A percentile compares a stretch with the other conserved stretches of the same genome.
These are phyloP conservation scores for Chrysemys picta DNA, from an alignment of 2,113 vertebrate species.

Conservation along the genomic window DNA sequence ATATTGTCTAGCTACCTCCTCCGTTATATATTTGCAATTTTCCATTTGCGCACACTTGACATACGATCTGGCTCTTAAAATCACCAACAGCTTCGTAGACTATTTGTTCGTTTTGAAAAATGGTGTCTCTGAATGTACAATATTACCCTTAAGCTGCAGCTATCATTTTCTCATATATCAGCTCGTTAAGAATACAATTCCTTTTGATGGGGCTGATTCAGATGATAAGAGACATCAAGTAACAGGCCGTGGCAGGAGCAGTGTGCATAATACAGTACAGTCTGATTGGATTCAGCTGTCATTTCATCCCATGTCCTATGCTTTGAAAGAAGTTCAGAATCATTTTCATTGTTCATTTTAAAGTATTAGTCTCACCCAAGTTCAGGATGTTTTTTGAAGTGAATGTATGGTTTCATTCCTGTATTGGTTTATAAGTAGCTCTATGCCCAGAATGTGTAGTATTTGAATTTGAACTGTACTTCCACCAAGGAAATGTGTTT, in stretches of 20 bases:
- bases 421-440: rapidly evolving
- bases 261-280: neutral
- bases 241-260: conserved; percentile 42
- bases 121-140: conserved; percentile 11
- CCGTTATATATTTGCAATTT: neutral
- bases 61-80: neutral
- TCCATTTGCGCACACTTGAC: neutral
- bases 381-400: neutral
- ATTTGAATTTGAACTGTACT: neutral
- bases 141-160: conserved; percentile 45
- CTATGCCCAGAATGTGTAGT: rapidly evolving
- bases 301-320: neutral
- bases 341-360: neutral
- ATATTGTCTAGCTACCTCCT: rapidly evolving
- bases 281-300: conserved; percentile 62
- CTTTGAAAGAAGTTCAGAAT: neutral
- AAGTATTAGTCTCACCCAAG: neutral
- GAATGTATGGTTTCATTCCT: neutral
- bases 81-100: conserved; percentile 37
- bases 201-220: conserved; percentile 15
- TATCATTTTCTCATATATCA: conserved; percentile 61
- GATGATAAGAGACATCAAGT: conserved; percentile 63
- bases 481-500: conserved; percentile 52
- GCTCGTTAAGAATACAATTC: conserved; percentile 52
- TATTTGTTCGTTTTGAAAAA: conserved; percentile 67